Evolutionary conservation across 2,888 invertebrate species (phyloP), one percentile per base, ranked within the genome.

Genomic region (Cynaeus angustus): DNA sequence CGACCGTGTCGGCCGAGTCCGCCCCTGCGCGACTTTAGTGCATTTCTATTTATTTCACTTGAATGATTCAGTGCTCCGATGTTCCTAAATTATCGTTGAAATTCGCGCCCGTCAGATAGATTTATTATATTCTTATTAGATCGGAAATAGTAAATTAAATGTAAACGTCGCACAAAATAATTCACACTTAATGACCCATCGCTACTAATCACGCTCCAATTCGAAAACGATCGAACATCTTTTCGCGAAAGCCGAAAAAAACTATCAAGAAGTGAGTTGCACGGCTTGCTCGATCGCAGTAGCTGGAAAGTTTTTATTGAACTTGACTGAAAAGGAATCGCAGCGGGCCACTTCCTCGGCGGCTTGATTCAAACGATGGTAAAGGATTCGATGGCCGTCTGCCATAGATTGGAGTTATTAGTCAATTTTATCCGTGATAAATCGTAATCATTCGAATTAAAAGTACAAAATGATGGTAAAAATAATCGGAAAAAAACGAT

Each of bases 81-180:
- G 38, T 43, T 45, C 61, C 45, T 62, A 68, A 68, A 68, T 68
- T 68, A 55, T 46, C 43, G 68, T 45, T 53, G 52, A 62, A 62
- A 55, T 68, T 55, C 68, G 16, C 68, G n/a, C 38, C 14, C 41
- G 30, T 55, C 43, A 26, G 71, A 74, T 73, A 71, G 76, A 77
- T 77, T 77, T 77, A 77, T 68, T 72, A 72, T 58, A 61, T 72
- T 73, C 75, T 74, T 74, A 73, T 75, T 75, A 75, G 72, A 76
- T 76, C 75, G 76, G 71, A 75, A 70, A 74, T 75, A 70, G 66
- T 71, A 69, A 73, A 74, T 75, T 76, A 74, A 74, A 75, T 74
- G 73, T 74, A 70, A 75, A 75, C 74, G 70, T 72, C 74, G 73
- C 68, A 65, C 66, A 69, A 62, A 66, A 77, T 77, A 77, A 76